Percentiles rank a stretch among this genome's conserved stretches.
These are phyloP conservation scores for Styela clava DNA, from an alignment of 23 tunicate genomes.

Conservation along the genomic window DNA sequence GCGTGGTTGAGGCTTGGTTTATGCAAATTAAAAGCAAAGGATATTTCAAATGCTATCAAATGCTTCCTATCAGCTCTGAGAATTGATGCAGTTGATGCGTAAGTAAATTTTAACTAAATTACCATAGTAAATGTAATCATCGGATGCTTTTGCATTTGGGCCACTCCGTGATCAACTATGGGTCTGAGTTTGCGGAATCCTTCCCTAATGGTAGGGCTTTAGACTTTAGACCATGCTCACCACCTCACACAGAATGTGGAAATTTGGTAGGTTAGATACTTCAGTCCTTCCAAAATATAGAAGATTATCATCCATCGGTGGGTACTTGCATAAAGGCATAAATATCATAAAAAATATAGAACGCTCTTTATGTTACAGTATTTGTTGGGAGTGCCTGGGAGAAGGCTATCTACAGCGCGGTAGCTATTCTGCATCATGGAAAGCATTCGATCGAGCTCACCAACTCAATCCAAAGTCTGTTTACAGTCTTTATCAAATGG, in stretches of 20 bases:
- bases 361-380: slow-evolving; percentile 45
- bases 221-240: too few species aligned
- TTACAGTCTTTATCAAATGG: slow-evolving; percentile 78
- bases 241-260: too few species aligned
- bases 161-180: too few species aligned
- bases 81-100: slow-evolving; percentile 60
- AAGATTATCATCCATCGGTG: too few species aligned
- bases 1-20: slow-evolving; percentile 87
- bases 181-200: too few species aligned
- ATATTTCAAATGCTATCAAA: slow-evolving; percentile 43
- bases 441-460: slow-evolving; percentile 61
- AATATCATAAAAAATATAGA: too few species aligned
- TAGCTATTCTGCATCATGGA: slow-evolving; percentile 82
- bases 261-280: too few species aligned
- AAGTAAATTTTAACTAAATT: too few species aligned
- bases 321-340: too few species aligned
- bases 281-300: too few species aligned
- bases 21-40: slow-evolving; percentile 52
- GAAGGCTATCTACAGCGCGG: slow-evolving; percentile 73
- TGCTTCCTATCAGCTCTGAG: slow-evolving; percentile 67
- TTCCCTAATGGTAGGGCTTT: too few species aligned
- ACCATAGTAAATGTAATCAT: not conserved
- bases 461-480: slow-evolving; percentile 65
- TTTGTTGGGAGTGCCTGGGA: slow-evolving; percentile 91
- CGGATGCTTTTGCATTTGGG: not conserved